A percentile compares a stretch with the other conserved stretches of the same genome.
phyloP scores from a whole-genome alignment of 2,888 invertebrate genomes.

The Charanyca ferruginea region DNA sequence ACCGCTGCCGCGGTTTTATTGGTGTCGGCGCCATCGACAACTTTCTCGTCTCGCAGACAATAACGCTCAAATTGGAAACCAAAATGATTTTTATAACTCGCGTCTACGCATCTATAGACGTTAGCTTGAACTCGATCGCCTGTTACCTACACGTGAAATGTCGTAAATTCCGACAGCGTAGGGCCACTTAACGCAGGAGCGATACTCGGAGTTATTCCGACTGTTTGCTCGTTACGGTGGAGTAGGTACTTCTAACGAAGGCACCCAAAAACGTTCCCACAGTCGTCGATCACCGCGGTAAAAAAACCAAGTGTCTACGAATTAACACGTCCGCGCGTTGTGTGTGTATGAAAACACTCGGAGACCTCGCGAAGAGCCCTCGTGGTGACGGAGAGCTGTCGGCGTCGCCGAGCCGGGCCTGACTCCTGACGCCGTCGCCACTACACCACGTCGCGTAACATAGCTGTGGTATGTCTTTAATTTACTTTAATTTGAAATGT shows the following conservation, averaged over 20 bases:
- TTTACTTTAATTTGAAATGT: slow-evolving; percentile 86
- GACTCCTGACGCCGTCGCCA: slow-evolving; percentile 72
- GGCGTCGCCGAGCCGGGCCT: slow-evolving; percentile 65
- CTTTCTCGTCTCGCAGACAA: slow-evolving; percentile 90
- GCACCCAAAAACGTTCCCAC: slow-evolving; percentile 90
- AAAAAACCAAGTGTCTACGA: slow-evolving; percentile 90
- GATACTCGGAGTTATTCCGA: slow-evolving; percentile 84
- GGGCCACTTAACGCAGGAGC: slow-evolving; percentile 88
- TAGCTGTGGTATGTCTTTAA: slow-evolving; percentile 85
- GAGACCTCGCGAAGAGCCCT: slow-evolving; percentile 86
- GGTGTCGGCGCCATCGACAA: slow-evolving; percentile 89
- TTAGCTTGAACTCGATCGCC: slow-evolving; percentile 80
- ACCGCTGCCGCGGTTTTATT: slow-evolving; percentile 84
- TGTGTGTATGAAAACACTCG: slow-evolving; percentile 90
- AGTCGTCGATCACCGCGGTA: slow-evolving; percentile 89
- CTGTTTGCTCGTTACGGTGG: slow-evolving; percentile 89
- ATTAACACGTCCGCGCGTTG: slow-evolving; percentile 90
- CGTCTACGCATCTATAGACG: slow-evolving; percentile 69
- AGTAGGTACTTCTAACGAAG: slow-evolving; percentile 89
- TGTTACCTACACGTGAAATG: slow-evolving; percentile 80
- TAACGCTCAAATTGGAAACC: slow-evolving; percentile 88
- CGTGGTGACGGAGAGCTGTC: slow-evolving; percentile 87
- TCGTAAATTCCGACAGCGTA: slow-evolving; percentile 85
- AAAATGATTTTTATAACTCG: slow-evolving; percentile 87
- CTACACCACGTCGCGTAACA: slow-evolving; percentile 81